Conservation (phyloP, 2,113 vertebrate species). For the Siniperca knerii region DNA sequence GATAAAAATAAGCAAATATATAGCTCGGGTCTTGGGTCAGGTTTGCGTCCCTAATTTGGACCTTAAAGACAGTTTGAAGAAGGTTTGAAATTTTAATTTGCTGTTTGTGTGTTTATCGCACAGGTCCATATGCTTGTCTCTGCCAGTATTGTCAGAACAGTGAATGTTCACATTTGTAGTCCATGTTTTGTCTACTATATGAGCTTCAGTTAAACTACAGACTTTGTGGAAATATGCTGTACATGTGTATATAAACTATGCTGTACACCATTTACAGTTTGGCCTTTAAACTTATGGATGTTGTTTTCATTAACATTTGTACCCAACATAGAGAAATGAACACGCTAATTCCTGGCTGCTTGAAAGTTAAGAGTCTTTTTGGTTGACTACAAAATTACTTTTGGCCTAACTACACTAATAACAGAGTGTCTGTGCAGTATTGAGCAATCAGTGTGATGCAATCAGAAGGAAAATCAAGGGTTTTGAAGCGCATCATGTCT, state of each 20-base stretch:
- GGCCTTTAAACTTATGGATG: neutral
- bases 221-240: neutral
- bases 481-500: slow-evolving; percentile 21
- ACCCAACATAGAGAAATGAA: neutral
- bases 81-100: too few relatives aligned
- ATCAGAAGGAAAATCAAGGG: slow-evolving; percentile 59
- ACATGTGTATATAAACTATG: neutral
- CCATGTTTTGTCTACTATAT: neutral
- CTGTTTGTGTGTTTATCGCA: neutral
- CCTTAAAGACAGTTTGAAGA: too few relatives aligned
- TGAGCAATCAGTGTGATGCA: slow-evolving; percentile 59
- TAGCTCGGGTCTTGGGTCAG: neutral
- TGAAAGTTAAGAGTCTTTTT: slow-evolving; percentile 14
- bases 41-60: neutral
- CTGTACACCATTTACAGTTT: neutral
- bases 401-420: slow-evolving; percentile 29
- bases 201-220: neutral
- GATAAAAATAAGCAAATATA: neutral
- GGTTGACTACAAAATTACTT: slow-evolving; percentile 26
- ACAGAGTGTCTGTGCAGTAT: slow-evolving; percentile 11
- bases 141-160: neutral
- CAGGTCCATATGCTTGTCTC: neutral
- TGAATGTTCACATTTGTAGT: neutral
- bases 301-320: neutral
- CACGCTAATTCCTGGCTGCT: neutral